Conservation (phyloP, 2,888 invertebrate genomes). For the Thereva nobilitata region DNA sequence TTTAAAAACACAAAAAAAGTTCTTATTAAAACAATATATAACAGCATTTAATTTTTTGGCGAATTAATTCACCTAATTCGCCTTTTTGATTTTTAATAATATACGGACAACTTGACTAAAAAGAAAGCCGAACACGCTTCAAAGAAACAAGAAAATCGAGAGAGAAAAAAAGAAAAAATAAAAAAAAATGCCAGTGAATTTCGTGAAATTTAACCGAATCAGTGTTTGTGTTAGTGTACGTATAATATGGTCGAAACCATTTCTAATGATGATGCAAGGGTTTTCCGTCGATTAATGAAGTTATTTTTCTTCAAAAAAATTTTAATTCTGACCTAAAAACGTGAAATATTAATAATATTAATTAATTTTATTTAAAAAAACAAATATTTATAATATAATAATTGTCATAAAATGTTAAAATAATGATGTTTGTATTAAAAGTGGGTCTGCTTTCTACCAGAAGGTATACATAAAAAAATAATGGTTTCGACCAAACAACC, state of each 20-base stretch:
- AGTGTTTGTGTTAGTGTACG: constrained; percentile 18
- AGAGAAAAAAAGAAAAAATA: constrained; percentile 20
- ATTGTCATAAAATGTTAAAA: too few species aligned
- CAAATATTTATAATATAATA: too few species aligned
- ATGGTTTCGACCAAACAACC: constrained; percentile 50
- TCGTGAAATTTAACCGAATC: constrained; percentile 31
- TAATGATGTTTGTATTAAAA: constrained; percentile 5
- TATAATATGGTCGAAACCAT: constrained; percentile 38
- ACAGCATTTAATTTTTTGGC: too few species aligned
- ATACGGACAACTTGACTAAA: constrained; percentile 2
- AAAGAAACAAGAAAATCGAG: constrained; percentile 22
- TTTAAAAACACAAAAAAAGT: too few species aligned
- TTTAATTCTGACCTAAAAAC: constrained; percentile 2
- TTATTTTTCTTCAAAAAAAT: constrained; percentile 8
- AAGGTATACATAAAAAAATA: constrained; percentile 37
- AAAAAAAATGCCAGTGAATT: constrained; percentile 31
- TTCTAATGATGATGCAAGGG: constrained; percentile 41
- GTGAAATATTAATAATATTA: too few species aligned
- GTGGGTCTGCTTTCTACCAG: constrained; percentile 28
- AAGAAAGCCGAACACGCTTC: constrained; percentile 22
- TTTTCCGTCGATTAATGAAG: constrained; percentile 30
- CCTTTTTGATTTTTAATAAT: constrained; percentile 11
- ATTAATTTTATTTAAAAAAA: too few species aligned
- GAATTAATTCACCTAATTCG: constrained; percentile 6
- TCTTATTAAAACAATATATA: too few species aligned